Conservation (phyloP, 2,113 vertebrate species). For the Orthonyx spaldingii region DNA sequence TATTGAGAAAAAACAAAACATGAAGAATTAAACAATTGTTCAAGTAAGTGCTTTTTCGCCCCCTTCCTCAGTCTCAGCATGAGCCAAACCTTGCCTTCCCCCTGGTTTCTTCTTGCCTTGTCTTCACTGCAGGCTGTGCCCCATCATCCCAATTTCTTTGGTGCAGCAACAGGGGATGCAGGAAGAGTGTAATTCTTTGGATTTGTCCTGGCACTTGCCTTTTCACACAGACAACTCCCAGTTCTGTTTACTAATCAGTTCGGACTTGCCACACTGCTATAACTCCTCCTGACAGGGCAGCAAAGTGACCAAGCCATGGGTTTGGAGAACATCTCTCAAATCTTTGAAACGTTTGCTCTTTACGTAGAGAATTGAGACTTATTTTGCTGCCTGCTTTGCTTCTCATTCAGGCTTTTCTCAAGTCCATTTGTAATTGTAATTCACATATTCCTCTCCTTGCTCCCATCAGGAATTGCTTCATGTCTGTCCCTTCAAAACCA, state of each 20-base stretch:
- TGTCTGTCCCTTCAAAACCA: neutral
- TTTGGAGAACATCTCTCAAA: neutral
- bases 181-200: neutral
- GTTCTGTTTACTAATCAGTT: neutral
- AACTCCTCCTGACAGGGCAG: neutral
- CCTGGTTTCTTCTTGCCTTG: neutral
- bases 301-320: fast-evolving
- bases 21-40: neutral
- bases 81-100: neutral
- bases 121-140: fast-evolving
- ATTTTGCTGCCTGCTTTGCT: neutral
- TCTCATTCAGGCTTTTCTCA: neutral
- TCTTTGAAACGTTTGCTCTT: neutral
- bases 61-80: neutral
- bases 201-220: neutral
- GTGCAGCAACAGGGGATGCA: fast-evolving
- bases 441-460: neutral
- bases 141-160: neutral
- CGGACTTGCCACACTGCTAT: neutral
- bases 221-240: neutral
- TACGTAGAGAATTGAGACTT: neutral
- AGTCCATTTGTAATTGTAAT: neutral
- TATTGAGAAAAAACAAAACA: neutral
- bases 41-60: neutral
- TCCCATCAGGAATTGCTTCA: neutral